Evolutionary conservation across 2,113 vertebrate genomes (phyloP).

Genomic region (Corythaixoides concolor): DNA sequence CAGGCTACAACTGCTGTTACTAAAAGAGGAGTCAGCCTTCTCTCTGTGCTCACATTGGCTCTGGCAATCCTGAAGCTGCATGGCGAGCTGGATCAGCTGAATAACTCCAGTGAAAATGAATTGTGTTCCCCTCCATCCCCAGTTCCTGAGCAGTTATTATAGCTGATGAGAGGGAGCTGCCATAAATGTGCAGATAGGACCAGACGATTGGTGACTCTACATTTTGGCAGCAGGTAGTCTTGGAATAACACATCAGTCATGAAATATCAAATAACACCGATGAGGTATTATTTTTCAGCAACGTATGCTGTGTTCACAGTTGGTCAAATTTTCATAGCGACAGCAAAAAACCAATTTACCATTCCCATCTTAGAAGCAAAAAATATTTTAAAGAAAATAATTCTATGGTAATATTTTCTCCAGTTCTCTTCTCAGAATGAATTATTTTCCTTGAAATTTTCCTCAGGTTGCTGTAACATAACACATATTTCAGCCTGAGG

Average conservation of each 20-base stretch:
- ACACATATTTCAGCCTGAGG: neutral
- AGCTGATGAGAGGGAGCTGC: neutral
- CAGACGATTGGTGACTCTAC: neutral
- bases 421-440: neutral
- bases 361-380: neutral
- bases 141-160: neutral
- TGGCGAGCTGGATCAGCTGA: neutral
- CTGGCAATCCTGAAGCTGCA: neutral
- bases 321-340: neutral
- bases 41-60: neutral
- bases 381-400: neutral
- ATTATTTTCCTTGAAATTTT: neutral
- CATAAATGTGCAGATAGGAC: neutral
- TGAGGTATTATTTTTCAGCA: neutral
- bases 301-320: neutral
- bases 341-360: neutral
- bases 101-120: neutral
- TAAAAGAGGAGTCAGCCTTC: neutral
- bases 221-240: neutral
- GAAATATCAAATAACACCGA: neutral
- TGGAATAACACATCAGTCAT: neutral
- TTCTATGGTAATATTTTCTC: neutral
- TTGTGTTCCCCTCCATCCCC: neutral
- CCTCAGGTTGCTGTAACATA: neutral
- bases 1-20: neutral